Evolutionary conservation across 2,113 vertebrate genomes (phyloP).

Genomic region (Crocuta crocuta): DNA sequence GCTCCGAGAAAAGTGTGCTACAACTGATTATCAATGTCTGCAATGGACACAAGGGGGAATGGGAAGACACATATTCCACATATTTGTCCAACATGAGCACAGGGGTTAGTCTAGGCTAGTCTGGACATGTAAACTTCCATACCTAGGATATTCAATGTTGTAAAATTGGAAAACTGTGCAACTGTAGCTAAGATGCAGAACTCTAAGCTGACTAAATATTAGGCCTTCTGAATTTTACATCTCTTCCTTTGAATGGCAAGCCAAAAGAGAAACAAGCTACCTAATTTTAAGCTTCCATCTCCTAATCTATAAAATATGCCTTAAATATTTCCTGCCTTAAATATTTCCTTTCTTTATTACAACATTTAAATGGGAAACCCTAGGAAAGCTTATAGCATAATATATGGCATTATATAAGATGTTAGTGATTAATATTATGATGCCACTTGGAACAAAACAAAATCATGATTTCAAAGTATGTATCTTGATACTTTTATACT

Average conservation of each 20-base stretch:
- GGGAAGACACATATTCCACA: neutral
- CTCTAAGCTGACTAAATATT: neutral
- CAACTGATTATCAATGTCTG: neutral
- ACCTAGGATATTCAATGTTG: neutral
- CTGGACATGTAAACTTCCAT: neutral
- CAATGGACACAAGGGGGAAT: neutral
- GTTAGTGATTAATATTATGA: neutral
- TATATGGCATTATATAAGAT: neutral
- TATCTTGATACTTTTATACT: neutral
- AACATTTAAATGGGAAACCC: constrained; percentile 27
- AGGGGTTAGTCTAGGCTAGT: neutral
- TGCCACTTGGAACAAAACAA: constrained; percentile 13
- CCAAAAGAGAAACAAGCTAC: neutral
- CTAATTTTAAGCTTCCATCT: neutral
- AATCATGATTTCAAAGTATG: neutral
- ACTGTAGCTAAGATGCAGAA: neutral
- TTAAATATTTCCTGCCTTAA: neutral
- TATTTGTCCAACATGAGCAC: neutral
- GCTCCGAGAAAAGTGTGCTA: neutral
- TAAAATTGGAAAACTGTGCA: neutral
- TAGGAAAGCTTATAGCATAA: constrained; percentile 17
- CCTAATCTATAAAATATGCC: neutral
- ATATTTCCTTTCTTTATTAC: neutral
- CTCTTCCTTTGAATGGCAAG: neutral
- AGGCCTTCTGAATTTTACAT: neutral